Evolutionary conservation across 1,140 invertebrate species (phyloP).

Genomic region (Drosophila grimshawi): DNA sequence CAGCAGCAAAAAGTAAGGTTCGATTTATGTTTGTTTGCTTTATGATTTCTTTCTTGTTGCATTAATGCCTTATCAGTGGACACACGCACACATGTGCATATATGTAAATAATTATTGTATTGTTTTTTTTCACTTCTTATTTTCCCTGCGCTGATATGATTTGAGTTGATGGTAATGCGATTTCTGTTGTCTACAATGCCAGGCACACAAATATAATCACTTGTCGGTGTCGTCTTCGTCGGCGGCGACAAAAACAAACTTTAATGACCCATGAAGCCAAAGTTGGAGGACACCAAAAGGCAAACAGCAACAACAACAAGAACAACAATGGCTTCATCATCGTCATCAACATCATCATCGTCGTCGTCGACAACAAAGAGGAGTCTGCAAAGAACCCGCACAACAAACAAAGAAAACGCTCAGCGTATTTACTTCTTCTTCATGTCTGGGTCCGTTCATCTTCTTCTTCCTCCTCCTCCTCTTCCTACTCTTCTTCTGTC

Average conservation of each 20-base stretch:
- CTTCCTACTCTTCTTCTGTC: neutral
- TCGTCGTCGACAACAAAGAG: constrained; percentile 38
- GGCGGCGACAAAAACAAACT: constrained; percentile 4
- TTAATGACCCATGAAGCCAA: constrained; percentile 48
- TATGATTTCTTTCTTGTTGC: constrained; percentile 32
- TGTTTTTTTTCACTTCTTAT: neutral
- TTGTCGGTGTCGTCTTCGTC: constrained; percentile 22
- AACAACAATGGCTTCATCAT: neutral
- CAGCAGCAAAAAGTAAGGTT: constrained; percentile 14
- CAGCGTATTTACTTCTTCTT: constrained; percentile 23
- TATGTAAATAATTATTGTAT: constrained; percentile 9
- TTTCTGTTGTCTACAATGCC: constrained; percentile 16
- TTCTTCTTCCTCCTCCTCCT: neutral
- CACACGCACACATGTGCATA: constrained; percentile 6
- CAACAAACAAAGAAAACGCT: constrained; percentile 43
- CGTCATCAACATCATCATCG: too few species aligned
- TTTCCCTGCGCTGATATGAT: constrained; percentile 24
- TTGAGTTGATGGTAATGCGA: constrained; percentile 21
- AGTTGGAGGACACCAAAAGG: constrained; percentile 40
- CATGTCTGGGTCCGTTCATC: constrained; percentile 33
- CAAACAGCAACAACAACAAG: neutral
- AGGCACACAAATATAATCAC: constrained; percentile 26
- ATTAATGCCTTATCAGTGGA: constrained; percentile 36
- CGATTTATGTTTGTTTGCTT: constrained; percentile 60
- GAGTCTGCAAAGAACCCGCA: constrained; percentile 20